These are phyloP conservation scores for Elysia crispata DNA, from an alignment of 2,888 invertebrate species.

Conservation along the genomic window DNA sequence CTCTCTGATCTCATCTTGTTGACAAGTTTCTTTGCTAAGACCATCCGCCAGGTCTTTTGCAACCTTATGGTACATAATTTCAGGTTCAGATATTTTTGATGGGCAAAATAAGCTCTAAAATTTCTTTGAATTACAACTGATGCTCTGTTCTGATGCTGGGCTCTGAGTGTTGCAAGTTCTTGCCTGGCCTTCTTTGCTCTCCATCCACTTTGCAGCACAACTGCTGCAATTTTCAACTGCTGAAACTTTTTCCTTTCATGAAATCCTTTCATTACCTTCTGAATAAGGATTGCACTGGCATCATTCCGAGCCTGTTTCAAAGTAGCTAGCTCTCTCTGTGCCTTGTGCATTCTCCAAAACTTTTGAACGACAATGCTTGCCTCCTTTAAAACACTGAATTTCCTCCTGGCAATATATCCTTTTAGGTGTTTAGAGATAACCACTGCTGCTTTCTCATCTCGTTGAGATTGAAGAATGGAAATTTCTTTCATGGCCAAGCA, in stretches of 20 bases:
- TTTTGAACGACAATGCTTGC: slow-evolving; percentile 61
- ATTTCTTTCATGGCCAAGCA: neutral
- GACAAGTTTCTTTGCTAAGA: neutral
- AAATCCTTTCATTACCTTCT: slow-evolving; percentile 33
- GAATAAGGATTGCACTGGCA: slow-evolving; percentile 51
- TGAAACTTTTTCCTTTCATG: slow-evolving; percentile 47
- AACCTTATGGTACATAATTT: slow-evolving; percentile 20
- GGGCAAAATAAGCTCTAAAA: slow-evolving; percentile 37
- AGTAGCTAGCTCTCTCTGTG: neutral
- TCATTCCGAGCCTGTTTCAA: neutral
- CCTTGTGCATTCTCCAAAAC: slow-evolving; percentile 45
- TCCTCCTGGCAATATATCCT: slow-evolving; percentile 39
- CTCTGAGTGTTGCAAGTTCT: slow-evolving; percentile 5
- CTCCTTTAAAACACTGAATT: slow-evolving; percentile 19
- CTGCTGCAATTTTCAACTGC: slow-evolving; percentile 49
- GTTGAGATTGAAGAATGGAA: slow-evolving; percentile 19
- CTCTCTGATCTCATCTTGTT: neutral
- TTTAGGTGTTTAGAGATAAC: slow-evolving; percentile 49
- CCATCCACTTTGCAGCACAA: slow-evolving; percentile 53
- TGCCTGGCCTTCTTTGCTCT: slow-evolving; percentile 28
- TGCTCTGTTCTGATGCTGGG: slow-evolving; percentile 22
- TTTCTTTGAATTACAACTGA: slow-evolving; percentile 49
- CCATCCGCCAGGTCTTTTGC: neutral
- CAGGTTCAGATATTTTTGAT: slow-evolving; percentile 46
- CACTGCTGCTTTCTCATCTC: slow-evolving; percentile 40